Percentiles rank a stretch among this genome's conserved stretches.
Conservation (phyloP, 2,113 vertebrate genomes). For the Carlito syrichta region DNA sequence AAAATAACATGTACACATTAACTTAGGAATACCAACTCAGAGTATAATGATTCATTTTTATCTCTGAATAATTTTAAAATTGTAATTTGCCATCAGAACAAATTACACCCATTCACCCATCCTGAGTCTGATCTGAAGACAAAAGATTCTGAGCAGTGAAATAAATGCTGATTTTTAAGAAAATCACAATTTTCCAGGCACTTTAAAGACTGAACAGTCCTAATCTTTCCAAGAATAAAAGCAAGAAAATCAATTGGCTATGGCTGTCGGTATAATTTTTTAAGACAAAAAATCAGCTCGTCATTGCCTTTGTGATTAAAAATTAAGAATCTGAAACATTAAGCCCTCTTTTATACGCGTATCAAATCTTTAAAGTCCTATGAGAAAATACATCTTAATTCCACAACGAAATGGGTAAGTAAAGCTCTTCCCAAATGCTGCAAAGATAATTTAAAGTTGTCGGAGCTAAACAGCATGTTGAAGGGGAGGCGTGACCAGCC, state of each 20-base stretch:
- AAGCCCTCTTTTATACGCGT: not conserved
- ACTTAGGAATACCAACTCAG: not conserved
- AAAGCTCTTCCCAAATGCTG: not conserved
- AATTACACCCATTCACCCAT: not conserved
- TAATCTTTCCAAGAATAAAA: conserved; percentile 34
- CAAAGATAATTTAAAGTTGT: not conserved
- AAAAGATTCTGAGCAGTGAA: not conserved
- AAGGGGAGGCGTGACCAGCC: not conserved
- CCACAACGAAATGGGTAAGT: not conserved
- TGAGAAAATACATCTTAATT: not conserved
- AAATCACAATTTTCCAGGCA: not conserved
- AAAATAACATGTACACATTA: conserved; percentile 22
- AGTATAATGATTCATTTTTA: not conserved
- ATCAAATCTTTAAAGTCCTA: not conserved
- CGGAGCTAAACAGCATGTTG: not conserved
- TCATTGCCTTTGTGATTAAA: not conserved
- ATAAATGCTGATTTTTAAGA: not conserved
- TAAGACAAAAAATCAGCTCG: not conserved
- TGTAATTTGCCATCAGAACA: not conserved
- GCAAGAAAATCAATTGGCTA: not conserved
- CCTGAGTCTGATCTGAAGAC: conserved; percentile 17
- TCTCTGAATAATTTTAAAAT: not conserved
- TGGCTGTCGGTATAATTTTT: conserved; percentile 8
- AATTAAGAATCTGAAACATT: not conserved
- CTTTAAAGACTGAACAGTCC: not conserved